Base-by-base conservation (phyloP, 2,888 invertebrate species). In the Stenichneumon culpator region DNA sequence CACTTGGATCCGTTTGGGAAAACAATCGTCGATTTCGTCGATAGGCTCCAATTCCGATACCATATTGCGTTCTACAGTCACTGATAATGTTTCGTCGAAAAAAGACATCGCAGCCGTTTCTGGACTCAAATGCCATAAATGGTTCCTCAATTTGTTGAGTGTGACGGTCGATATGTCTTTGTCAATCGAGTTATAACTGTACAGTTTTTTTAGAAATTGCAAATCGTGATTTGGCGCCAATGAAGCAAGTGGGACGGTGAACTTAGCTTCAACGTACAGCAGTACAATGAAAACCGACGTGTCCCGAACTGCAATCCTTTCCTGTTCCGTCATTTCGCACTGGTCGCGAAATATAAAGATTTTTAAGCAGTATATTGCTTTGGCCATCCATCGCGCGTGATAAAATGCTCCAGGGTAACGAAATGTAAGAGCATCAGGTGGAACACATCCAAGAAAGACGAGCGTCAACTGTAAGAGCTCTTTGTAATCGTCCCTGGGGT, bases 241-340 rank as follows among this genome's bases (percentile, higher is more conserved):
- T 28, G 69, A 44, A n/a, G 78, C 78, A 69, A 78, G 47, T 60
- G 78, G 78, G 44, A 44, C 44, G 47, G 60, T 28, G 73, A 84
- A 80, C 73, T 81, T 83, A 28, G 77, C 77, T 80, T 70, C 65
- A 19, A 81, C 52, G 73, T 83, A 80, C 39, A 83, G 47, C 50
- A 57, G 28, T 22, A 83, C 78, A 39, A 83, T 86, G 70, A 86
- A 86, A 79, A 83, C 69, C 57, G 68, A 86, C 57, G 54, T 54
- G 65, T 79, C 79, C 14, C 72, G 72, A 72, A 79, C 39, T 57
- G 72, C 72, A 57, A 28, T 47, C 60, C 70, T 39, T 75, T 84
- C 82, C 63, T 19, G 79, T 57, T 78, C 57, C 16, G 52, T 78
- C 74, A 74, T 52, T 68, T 68, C 19, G 60, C 73, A 81, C 39